A percentile compares a stretch with the other conserved stretches of the same genome.
Conservation (phyloP, 2,797 vertebrate genomes). For the Glossophaga mutica region DNA sequence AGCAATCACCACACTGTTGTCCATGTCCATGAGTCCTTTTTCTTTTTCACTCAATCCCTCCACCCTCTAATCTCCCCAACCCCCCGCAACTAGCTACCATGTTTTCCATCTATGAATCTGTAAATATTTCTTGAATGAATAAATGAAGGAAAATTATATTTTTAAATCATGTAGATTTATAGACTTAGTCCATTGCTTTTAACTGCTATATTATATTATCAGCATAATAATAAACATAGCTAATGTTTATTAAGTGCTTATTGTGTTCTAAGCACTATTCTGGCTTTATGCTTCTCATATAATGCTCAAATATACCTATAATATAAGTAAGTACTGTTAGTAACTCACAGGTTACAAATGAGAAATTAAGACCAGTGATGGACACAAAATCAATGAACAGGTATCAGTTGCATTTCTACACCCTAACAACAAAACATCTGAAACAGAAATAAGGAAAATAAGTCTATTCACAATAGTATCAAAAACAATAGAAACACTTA, state of each 20-base stretch:
- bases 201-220: background rate
- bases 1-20: too few species aligned
- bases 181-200: background rate
- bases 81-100: too few species aligned
- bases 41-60: too few species aligned
- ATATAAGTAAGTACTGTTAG: background rate
- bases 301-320: background rate
- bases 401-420: background rate
- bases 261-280: background rate
- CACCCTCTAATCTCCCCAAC: too few species aligned
- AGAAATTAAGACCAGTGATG: background rate
- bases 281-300: background rate
- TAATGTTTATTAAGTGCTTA: background rate
- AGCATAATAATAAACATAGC: background rate
- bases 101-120: too few species aligned
- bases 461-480: background rate
- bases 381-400: background rate
- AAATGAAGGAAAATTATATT: background rate
- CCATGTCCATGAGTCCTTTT: too few species aligned
- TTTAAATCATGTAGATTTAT: background rate
- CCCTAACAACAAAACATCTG: background rate
- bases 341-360: background rate
- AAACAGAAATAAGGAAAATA: background rate
- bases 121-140: slow-evolving; percentile 27
- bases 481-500: background rate